These are phyloP conservation scores for Carapus acus DNA, from an alignment of 2,797 vertebrate genomes.

Conservation along the genomic window DNA sequence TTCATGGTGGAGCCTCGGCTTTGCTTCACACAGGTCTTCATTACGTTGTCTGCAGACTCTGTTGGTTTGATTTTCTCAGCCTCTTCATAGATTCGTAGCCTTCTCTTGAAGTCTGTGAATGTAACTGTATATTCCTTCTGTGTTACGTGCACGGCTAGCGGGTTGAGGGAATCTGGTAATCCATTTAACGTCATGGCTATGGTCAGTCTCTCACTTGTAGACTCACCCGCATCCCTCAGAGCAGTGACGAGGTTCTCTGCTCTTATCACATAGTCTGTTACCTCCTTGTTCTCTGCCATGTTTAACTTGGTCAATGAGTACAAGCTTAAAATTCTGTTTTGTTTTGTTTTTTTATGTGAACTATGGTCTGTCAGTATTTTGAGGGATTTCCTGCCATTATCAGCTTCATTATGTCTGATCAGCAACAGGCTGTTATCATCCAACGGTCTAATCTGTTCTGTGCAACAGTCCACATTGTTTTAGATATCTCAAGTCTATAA, in stretches of 20 bases:
- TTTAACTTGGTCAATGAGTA: constrained; percentile 15
- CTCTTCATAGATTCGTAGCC: constrained; percentile 23
- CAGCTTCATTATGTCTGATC: constrained; percentile 27
- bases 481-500: not conserved
- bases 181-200: constrained; percentile 23
- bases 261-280: constrained; percentile 27
- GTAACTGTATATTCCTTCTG: constrained; percentile 31
- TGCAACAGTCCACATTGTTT: constrained; percentile 32
- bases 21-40: constrained; percentile 11
- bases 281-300: constrained; percentile 7
- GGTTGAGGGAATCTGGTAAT: constrained; percentile 25
- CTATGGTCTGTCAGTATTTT: constrained; percentile 34
- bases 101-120: constrained; percentile 38
- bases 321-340: constrained; percentile 27
- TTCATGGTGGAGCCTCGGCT: not conserved
- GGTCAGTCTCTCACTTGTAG: constrained; percentile 25
- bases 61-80: constrained; percentile 8
- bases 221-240: constrained; percentile 22
- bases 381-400: constrained; percentile 30
- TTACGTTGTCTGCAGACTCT: constrained; percentile 12
- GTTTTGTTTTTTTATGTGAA: constrained; percentile 22
- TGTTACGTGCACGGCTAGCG: constrained; percentile 20
- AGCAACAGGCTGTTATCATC: constrained; percentile 35
- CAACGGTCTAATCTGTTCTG: constrained; percentile 17
- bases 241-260: constrained; percentile 25